These are phyloP conservation scores for Myopa testacea DNA, from an alignment of 2,888 invertebrate species.

Conservation along the genomic window DNA sequence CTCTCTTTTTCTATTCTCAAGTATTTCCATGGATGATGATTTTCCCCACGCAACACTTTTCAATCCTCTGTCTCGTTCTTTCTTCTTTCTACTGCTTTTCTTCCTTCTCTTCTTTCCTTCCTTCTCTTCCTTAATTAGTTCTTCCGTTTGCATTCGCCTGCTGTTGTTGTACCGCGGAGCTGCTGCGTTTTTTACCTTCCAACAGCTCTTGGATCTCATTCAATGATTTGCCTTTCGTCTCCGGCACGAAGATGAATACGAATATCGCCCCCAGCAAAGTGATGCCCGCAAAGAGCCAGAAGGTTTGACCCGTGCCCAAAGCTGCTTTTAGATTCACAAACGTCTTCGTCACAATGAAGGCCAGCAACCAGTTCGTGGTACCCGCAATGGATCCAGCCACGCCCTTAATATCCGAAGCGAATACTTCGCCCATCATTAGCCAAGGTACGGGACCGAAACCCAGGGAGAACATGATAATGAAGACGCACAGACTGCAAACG, in stretches of 20 bases:
- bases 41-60: no score
- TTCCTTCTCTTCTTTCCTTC: not conserved
- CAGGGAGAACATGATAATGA: conserved; percentile 83
- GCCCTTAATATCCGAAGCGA: conserved; percentile 82
- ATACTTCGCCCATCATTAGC: conserved; percentile 83
- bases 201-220: conserved; percentile 63
- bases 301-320: conserved; percentile 75
- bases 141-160: no score
- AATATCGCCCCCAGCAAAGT: conserved; percentile 76
- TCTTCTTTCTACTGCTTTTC: not conserved
- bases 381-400: conserved; percentile 83
- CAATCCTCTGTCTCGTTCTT: no score
- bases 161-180: not conserved
- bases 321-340: conserved; percentile 72
- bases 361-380: conserved; percentile 84
- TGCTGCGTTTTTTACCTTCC: conserved; percentile 49
- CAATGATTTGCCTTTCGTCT: conserved; percentile 70
- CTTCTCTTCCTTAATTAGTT: no score
- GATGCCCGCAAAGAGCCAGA: conserved; percentile 79
- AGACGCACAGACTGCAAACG: conserved; percentile 78
- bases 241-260: conserved; percentile 73
- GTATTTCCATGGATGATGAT: no score
- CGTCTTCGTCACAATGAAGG: conserved; percentile 83
- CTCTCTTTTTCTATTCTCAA: no score
- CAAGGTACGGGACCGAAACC: conserved; percentile 88